Evolutionary conservation across 2,888 invertebrate genomes (phyloP), one percentile per base, ranked within the genome.

Genomic region (Pandemis corylana): DNA sequence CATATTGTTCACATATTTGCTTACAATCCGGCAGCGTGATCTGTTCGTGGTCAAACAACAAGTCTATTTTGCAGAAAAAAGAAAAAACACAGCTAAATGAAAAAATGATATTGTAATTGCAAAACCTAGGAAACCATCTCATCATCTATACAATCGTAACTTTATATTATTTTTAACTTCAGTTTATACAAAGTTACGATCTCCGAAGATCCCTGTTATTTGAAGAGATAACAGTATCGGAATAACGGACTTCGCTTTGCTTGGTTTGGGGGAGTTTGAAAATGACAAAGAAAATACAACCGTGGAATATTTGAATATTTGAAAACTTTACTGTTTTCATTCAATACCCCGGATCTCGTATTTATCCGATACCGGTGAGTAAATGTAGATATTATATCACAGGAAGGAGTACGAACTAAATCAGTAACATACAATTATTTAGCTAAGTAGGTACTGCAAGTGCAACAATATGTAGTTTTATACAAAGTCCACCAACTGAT

Each of bases 111-210:
- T 56, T 56, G 13, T 56, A 20, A 4, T 20, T 56, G 15, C 41
- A 12, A n/a, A 62, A 41, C 42, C 42, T n/a, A 42, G n/a, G 62
- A 62, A 7, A 42, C 59, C 59, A 5, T 59, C 28, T 59, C n/a
- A 6, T 51, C 59, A 10, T 28, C 12, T 10, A 20, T 28, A 5
- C 28, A 12, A 28, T 28, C 0, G 41, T 62, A 62, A 62, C 62
- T 62, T 62, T 53, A 20, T 68, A 56, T 68, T 44, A 56, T 56
- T 68, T 68, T 56, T 41, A 62, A 69, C 69, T 49, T 49, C 6
- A 36, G 69, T 69, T 69, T 41, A 69, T 69, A 49, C 61, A 46
- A 36, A 69, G 69, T 69, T 51, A 49, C 69, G 49, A 62, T 69
- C 62, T 41, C n/a, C n/a, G 49, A 36, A 46, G 49, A 41, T 49